phyloP scores from a whole-genome alignment of 1,140 invertebrate species.

The Tetragnatha versicolor region DNA sequence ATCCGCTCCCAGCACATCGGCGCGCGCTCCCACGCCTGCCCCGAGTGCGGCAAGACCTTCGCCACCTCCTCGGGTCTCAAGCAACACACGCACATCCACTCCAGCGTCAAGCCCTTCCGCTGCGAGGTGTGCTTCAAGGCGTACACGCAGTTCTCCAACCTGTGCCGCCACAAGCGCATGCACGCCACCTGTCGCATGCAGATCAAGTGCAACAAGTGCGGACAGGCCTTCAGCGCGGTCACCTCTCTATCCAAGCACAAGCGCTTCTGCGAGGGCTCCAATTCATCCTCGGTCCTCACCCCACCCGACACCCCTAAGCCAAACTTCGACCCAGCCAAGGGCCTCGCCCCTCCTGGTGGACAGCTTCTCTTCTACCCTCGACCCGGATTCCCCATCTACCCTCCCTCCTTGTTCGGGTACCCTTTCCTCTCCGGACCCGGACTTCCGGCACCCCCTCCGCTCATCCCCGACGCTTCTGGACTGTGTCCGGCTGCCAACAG shows the following conservation, averaged over 20 bases:
- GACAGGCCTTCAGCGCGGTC: constrained; percentile 86
- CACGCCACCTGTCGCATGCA: constrained; percentile 85
- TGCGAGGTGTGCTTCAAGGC: constrained; percentile 84
- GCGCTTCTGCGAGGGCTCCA: constrained; percentile 68
- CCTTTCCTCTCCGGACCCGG: constrained; percentile 56
- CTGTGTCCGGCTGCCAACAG: constrained; percentile 66
- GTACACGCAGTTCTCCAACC: constrained; percentile 99
- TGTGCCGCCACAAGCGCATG: constrained; percentile 99
- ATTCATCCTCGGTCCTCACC: not conserved
- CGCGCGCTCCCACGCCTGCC: constrained; percentile 84
- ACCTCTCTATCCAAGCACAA: constrained; percentile 74
- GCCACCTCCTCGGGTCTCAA: constrained; percentile 96
- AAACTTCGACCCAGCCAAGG: constrained; percentile 39
- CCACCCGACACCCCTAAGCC: constrained; percentile 1
- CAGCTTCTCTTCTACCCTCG: constrained; percentile 73
- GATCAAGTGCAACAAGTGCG: constrained; percentile 91
- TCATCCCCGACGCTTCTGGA: constrained; percentile 55
- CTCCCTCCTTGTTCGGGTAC: constrained; percentile 68
- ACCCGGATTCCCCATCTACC: constrained; percentile 69
- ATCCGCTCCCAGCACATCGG: constrained; percentile 80
- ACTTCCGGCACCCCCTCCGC: constrained; percentile 57
- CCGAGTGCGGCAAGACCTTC: constrained; percentile 98
- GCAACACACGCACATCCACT: constrained; percentile 99
- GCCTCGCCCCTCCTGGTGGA: constrained; percentile 43
- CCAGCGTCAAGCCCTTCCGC: constrained; percentile 96